These are phyloP conservation scores for Manis javanica DNA, from an alignment of 2,797 vertebrate species.

Conservation along the genomic window DNA sequence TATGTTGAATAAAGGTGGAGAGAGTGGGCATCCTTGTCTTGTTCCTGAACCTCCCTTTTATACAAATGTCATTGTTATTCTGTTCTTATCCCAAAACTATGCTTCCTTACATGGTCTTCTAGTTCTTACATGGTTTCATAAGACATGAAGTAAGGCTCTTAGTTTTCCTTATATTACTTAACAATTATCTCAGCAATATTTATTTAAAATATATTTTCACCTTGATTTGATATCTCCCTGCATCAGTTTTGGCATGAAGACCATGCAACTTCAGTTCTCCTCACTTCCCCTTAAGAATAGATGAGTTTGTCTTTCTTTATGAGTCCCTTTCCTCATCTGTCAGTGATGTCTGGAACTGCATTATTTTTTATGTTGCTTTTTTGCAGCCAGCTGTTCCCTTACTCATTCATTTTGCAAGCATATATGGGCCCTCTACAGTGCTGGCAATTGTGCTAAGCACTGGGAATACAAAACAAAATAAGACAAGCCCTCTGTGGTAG, in stretches of 20 bases:
- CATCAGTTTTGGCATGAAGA: conserved; percentile 13
- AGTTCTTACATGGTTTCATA: background rate
- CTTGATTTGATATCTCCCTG: background rate
- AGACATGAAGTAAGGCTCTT: background rate
- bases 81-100: background rate
- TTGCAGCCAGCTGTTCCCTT: background rate
- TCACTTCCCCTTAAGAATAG: background rate
- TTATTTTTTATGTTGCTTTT: background rate
- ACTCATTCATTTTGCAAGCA: background rate
- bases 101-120: background rate
- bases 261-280: background rate
- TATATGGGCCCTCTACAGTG: background rate
- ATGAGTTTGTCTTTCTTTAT: background rate
- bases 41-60: background rate
- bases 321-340: background rate
- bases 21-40: too few species aligned
- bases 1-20: too few species aligned
- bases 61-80: background rate
- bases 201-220: background rate
- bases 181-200: background rate
- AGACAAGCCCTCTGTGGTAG: background rate
- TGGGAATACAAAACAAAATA: background rate
- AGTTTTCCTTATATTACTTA: conserved; percentile 6
- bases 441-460: background rate
- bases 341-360: background rate